Evolutionary conservation across 2,113 vertebrate species (phyloP), one percentile per base, ranked within the genome.

Genomic region (Neopipo cinnamomea): DNA sequence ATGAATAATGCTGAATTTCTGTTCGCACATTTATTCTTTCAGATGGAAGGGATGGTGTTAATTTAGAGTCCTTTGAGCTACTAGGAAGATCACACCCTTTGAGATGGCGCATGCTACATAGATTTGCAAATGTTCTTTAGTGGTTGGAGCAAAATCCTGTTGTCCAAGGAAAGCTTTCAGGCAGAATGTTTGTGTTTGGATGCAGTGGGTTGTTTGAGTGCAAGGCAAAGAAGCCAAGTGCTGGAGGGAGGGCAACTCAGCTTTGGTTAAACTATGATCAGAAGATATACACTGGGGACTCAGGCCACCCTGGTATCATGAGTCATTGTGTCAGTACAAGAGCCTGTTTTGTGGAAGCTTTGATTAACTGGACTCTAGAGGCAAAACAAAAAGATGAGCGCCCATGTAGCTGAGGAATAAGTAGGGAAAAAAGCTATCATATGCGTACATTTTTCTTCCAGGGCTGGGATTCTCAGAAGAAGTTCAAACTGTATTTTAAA

Each of bases 281-380:
- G 30, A 94, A 85, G 14, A 79, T 73, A 63, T 1, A 88, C 50
- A 4, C 82, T 85, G 61, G 85, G 68, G 88, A 72, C 80, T 93
- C 68, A 71, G 94, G 91, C 95, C 95, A 95, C 85, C 91, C 88
- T 93, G 4, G 6, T 88, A 18, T 91, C 63, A 80, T 67, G 39
- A 90, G 68, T 96, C 83, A 56, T 25, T 93, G 44, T 31, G 11
- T 88, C 71, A 90, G 2, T 66, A 77, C 5, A 56, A 96, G 84
- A 82, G 71, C 24, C 27, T 46, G 16, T 82, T 82, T 91, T 7
- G 1, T 88, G 78, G 77, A 82, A 56, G 4, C 33, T 88, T 47
- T 80, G 42, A 71, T 93, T 84, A 96, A 86, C 47, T 78, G 73
- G 72, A 23, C 82, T 88, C 81, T 28, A 78, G 88, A 83, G 75